phyloP scores from a whole-genome alignment of 2,113 vertebrate species.

The Oreocharis arfaki region DNA sequence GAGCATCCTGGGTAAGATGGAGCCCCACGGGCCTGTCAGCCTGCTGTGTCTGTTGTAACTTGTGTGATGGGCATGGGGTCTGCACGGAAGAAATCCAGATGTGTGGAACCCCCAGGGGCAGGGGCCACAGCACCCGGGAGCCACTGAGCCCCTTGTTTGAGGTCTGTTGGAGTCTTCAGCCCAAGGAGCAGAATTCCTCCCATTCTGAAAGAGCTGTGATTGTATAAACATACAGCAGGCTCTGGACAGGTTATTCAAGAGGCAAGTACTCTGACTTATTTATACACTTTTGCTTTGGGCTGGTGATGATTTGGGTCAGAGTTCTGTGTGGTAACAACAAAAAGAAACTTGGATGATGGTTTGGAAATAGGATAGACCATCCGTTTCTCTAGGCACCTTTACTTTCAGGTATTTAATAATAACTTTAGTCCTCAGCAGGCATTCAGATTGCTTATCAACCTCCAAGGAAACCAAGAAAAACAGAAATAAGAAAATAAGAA shows the following conservation, averaged over 20 bases:
- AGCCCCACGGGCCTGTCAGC: neutral
- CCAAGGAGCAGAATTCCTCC: neutral
- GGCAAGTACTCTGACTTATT: neutral
- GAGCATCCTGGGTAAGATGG: neutral
- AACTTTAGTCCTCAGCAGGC: neutral
- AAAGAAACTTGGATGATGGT: neutral
- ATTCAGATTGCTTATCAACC: slow-evolving; percentile 46
- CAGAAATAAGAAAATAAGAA: slow-evolving; percentile 15
- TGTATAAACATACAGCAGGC: slow-evolving; percentile 7
- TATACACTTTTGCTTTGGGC: neutral
- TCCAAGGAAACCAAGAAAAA: slow-evolving; percentile 28
- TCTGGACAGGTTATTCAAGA: neutral
- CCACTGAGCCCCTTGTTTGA: neutral
- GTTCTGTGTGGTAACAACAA: neutral
- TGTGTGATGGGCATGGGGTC: neutral
- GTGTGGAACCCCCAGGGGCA: neutral
- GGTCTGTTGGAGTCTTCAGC: neutral
- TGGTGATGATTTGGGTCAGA: slow-evolving; percentile 13
- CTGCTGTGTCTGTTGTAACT: accelerated
- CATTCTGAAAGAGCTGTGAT: neutral
- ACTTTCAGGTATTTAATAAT: slow-evolving; percentile 13
- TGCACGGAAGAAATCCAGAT: neutral
- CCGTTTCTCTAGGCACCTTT: slow-evolving; percentile 1
- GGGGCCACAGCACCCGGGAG: accelerated
- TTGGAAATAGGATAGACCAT: neutral